Evolutionary conservation across 2,888 invertebrate genomes (phyloP).

Genomic region (Andrena marginata): DNA sequence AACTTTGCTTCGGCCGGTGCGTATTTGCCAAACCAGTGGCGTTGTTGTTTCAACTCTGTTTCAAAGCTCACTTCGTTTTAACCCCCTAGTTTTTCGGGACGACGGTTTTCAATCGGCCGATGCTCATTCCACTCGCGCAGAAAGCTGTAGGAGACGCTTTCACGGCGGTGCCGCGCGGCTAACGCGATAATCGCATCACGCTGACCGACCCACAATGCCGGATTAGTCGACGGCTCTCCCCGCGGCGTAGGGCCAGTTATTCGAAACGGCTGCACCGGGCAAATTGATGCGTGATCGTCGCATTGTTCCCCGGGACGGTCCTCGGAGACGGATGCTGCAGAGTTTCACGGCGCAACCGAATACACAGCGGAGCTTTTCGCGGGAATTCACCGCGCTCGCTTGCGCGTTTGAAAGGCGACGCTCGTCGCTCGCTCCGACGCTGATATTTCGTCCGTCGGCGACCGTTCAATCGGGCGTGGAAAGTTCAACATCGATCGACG

Average conservation of each 20-base stretch:
- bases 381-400: conserved; percentile 55
- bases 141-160: background rate
- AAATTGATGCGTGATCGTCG: conserved; percentile 77
- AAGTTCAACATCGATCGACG: background rate
- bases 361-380: conserved; percentile 51
- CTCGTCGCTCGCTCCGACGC: background rate
- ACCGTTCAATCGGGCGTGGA: background rate
- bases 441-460: conserved; percentile 21
- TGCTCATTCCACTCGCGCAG: background rate
- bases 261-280: conserved; percentile 73
- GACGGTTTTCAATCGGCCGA: background rate
- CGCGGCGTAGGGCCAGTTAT: conserved; percentile 66
- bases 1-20: no score
- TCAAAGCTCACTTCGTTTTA: no score
- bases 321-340: conserved; percentile 51
- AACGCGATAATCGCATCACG: conserved; percentile 72
- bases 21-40: no score
- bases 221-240: conserved; percentile 71
- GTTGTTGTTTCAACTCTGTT: no score
- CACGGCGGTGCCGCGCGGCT: conserved; percentile 44
- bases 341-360: conserved; percentile 56
- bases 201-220: conserved; percentile 71
- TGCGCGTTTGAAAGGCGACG: conserved; percentile 37
- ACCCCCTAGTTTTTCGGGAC: background rate
- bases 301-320: conserved; percentile 67